Base-by-base conservation (phyloP, 1,140 invertebrate species). In the Stegodyphus mimosarum region DNA sequence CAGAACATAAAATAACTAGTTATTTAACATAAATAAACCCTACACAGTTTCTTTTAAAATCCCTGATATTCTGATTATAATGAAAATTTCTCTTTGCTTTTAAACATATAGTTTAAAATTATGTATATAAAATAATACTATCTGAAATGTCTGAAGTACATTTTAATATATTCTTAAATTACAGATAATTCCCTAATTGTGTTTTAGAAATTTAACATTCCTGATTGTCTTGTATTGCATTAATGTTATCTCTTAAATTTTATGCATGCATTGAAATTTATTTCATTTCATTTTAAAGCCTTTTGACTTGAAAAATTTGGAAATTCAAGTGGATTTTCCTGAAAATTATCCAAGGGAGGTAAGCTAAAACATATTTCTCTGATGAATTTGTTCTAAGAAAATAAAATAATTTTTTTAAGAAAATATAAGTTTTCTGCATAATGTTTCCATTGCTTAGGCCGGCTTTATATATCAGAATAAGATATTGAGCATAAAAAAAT, bases 291-390 rank as follows among this genome's bases (percentile, higher is more conserved):
- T 63, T 72, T 72, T 15, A 17, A 69, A 67, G 18, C 53, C 74
- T 2, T 72, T 48, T 64, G 74, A 85, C 10, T 9, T 78, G 6
- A 85, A 50, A 72, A 18, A 4, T 6, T n/a, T 85, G 6, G 10
- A 78, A 33, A 33, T 85, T 60, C 13, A 78, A 72, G 67, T 78
- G 33, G 69, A 49, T 13, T 85, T 85, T 85, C 74, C 73, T 9
- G 51, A 71, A 50, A 49, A 51, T 10, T 85, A 85, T 15, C 83
- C 83, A 9, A 50, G 17, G 15, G 69, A 75, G 18, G 72, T 74
- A 67, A 33, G 71, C 9, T 66, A 69, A 33, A 33, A 33, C 33
- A 1, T 33, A 33, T 33, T 33, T 33, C 33, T 33, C 33, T 33
- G 1, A 3, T 33, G 33, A 33, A 33, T 33, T 33, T 33, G 33